These are phyloP conservation scores for Eospalax fontanierii DNA, from an alignment of 2,797 vertebrate genomes.

Conservation along the genomic window DNA sequence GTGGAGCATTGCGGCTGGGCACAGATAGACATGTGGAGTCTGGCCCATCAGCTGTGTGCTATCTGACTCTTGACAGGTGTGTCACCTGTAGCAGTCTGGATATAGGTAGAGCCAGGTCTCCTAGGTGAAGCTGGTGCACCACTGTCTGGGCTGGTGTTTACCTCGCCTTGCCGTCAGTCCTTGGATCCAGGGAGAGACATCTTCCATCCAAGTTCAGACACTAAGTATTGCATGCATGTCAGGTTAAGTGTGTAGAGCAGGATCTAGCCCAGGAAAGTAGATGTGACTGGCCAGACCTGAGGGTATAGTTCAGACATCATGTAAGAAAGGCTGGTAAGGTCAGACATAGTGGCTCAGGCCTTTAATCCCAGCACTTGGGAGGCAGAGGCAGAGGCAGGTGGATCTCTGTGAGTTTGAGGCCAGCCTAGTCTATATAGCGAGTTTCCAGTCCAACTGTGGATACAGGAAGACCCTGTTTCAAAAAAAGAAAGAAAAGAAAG, in stretches of 20 bases:
- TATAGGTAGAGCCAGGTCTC: background rate
- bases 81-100: background rate
- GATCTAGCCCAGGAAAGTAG: background rate
- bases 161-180: background rate
- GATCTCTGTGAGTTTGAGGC: too few species aligned
- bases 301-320: background rate
- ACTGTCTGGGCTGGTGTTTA: background rate
- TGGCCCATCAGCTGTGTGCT: background rate
- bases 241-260: background rate
- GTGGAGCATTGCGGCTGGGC: background rate
- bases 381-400: too few species aligned
- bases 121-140: background rate
- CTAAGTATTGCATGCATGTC: background rate
- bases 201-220: background rate
- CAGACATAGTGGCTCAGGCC: too few species aligned
- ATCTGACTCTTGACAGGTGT: background rate
- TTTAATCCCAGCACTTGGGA: too few species aligned
- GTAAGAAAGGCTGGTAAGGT: too few species aligned
- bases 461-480: too few species aligned
- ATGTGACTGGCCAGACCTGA: background rate
- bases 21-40: background rate
- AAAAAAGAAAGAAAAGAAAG: too few species aligned
- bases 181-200: background rate
- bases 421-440: too few species aligned
- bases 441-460: too few species aligned